Percentiles rank a stretch among this genome's conserved stretches.
phyloP scores from a whole-genome alignment of 2,113 vertebrate genomes.

The Camelus bactrianus region DNA sequence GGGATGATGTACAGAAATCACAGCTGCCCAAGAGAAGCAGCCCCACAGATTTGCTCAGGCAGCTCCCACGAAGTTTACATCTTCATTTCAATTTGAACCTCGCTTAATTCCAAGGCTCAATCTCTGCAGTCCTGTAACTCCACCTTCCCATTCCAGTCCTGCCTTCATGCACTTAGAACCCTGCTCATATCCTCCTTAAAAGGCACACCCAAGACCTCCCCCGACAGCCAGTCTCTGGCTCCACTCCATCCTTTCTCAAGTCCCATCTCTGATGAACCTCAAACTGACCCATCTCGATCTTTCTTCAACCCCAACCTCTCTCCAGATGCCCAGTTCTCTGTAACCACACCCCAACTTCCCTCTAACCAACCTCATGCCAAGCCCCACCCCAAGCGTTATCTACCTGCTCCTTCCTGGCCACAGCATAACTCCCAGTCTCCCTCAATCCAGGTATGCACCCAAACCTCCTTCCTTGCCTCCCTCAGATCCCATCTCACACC shows the following conservation, averaged over 20 bases:
- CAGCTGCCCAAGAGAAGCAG: neutral
- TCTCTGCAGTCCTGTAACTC: neutral
- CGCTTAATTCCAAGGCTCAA: neutral
- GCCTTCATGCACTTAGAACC: neutral
- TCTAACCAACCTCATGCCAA: neutral
- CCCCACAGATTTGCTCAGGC: too few relatives aligned
- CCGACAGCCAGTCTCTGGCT: neutral
- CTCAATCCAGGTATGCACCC: neutral
- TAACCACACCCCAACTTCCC: neutral
- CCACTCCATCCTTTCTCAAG: neutral
- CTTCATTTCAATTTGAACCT: neutral
- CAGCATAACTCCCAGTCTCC: neutral
- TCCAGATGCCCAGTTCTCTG: neutral
- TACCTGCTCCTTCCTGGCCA: neutral
- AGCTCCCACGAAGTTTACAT: neutral
- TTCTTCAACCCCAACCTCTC: neutral
- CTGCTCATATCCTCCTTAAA: neutral
- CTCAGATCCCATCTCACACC: neutral
- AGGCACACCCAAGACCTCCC: neutral
- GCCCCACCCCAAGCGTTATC: neutral
- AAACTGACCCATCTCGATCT: neutral
- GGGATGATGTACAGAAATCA: neutral
- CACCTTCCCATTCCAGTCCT: neutral
- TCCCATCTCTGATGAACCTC: neutral
- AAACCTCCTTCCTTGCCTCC: neutral